phyloP scores from a whole-genome alignment of 2,888 invertebrate genomes.

The Lasius platythorax region DNA sequence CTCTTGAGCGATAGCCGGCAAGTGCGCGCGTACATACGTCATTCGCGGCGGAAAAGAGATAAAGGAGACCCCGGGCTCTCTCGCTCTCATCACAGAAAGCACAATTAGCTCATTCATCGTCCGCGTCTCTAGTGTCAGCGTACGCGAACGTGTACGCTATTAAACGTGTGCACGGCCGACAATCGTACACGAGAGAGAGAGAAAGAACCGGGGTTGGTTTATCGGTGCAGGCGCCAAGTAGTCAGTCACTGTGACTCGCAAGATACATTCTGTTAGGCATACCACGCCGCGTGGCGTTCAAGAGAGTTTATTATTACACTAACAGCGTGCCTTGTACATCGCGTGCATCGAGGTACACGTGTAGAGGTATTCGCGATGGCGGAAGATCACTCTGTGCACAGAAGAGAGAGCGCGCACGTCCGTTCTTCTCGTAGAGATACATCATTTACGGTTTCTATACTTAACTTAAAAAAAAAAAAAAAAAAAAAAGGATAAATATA shows the following conservation, averaged over 20 bases:
- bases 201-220: constrained; percentile 59
- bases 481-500: constrained; percentile 7
- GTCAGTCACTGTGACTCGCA: constrained; percentile 65
- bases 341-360: constrained; percentile 56
- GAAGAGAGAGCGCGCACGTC: constrained; percentile 14
- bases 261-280: constrained; percentile 62
- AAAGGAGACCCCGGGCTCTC: constrained; percentile 41
- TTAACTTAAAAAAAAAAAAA: constrained; percentile 21
- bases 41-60: constrained; percentile 42
- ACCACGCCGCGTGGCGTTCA: constrained; percentile 42
- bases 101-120: constrained; percentile 84
- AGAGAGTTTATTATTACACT: constrained; percentile 69
- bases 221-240: constrained; percentile 75
- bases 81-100: constrained; percentile 57
- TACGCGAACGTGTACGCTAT: constrained; percentile 63
- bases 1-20: constrained; percentile 23
- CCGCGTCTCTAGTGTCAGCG: constrained; percentile 65
- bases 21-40: constrained; percentile 31
- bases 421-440: constrained; percentile 14
- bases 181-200: constrained; percentile 41
- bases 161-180: constrained; percentile 72
- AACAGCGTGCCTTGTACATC: constrained; percentile 61
- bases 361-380: constrained; percentile 46
- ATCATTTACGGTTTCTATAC: constrained; percentile 29
- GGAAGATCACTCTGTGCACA: constrained; percentile 23